Conservation (phyloP, 2,797 vertebrate genomes). For the Oryzias sinensis region DNA sequence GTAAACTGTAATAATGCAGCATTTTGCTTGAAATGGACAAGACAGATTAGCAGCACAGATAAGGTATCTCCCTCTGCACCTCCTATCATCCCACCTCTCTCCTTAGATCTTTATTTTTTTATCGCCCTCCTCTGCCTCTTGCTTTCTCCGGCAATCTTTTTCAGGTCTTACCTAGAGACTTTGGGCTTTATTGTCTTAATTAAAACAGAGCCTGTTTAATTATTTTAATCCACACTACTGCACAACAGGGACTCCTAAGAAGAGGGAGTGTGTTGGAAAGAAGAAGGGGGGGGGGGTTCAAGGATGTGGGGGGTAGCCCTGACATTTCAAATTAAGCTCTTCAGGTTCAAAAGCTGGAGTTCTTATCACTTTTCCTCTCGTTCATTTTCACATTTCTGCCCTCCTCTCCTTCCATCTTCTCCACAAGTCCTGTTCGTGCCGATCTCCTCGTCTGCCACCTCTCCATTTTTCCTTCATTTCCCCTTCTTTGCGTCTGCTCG, state of each 20-base stretch:
- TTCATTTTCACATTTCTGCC: conserved; percentile 64
- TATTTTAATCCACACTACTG: conserved; percentile 76
- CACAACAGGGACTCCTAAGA: conserved; percentile 67
- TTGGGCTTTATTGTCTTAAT: conserved; percentile 77
- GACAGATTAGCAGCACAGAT: conserved; percentile 65
- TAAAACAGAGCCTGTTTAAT: conserved; percentile 79
- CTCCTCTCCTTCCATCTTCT: conserved; percentile 48
- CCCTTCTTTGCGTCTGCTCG: conserved; percentile 32
- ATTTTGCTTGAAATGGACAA: conserved; percentile 52
- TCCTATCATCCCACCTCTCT: conserved; percentile 65
- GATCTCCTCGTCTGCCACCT: conserved; percentile 42
- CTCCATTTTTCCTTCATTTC: conserved; percentile 24
- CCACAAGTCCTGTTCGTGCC: conserved; percentile 44
- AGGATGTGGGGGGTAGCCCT: conserved; percentile 36
- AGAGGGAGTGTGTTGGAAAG: conserved; percentile 32
- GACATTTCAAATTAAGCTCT: conserved; percentile 77
- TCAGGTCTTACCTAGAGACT: conserved; percentile 68
- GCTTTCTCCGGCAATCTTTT: conserved; percentile 48
- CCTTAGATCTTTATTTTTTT: conserved; percentile 65
- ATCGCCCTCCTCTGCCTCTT: conserved; percentile 46
- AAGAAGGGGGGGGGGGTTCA: not conserved
- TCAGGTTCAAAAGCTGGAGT: conserved; percentile 75
- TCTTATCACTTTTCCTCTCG: conserved; percentile 65
- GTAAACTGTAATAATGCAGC: conserved; percentile 44
- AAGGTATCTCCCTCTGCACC: conserved; percentile 58